A percentile compares a stretch with the other conserved stretches of the same genome.
Conservation (phyloP, 1,140 invertebrate species). For the Notospermus geniculatus region DNA sequence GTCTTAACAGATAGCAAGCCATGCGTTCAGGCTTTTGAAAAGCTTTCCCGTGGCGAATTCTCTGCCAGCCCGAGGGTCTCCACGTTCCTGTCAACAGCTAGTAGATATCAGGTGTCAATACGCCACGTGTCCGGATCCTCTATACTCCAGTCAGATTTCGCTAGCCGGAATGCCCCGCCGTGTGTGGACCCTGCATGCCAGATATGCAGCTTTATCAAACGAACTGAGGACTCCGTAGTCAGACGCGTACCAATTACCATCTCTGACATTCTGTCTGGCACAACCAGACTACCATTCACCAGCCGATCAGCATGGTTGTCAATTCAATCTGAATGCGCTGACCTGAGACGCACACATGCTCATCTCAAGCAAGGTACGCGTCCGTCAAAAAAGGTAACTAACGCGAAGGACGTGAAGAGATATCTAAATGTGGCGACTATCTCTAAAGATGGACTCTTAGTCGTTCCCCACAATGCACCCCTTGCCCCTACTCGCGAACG, state of each 20-base stretch:
- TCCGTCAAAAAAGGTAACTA: slow-evolving; percentile 13
- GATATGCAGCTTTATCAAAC: not conserved
- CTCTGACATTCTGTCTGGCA: not conserved
- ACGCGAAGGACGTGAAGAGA: slow-evolving; percentile 21
- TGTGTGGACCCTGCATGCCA: not conserved
- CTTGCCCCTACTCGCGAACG: slow-evolving; percentile 15
- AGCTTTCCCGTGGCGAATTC: slow-evolving; percentile 6
- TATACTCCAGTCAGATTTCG: slow-evolving; percentile 1
- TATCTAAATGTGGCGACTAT: slow-evolving; percentile 23
- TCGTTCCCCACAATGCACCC: slow-evolving; percentile 16
- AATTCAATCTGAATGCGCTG: not conserved
- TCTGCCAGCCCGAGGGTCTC: slow-evolving; percentile 3
- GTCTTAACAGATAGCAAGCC: slow-evolving; percentile 6
- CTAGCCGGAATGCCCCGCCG: slow-evolving; percentile 1
- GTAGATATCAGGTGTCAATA: not conserved
- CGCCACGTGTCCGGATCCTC: slow-evolving; percentile 3
- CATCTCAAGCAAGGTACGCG: slow-evolving; percentile 1
- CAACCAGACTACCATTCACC: slow-evolving; percentile 8
- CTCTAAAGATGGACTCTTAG: slow-evolving; percentile 27
- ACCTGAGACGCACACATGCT: not conserved
- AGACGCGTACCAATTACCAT: not conserved
- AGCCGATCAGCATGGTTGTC: slow-evolving; percentile 7
- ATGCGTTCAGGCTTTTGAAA: not conserved
- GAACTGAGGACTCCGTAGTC: not conserved
- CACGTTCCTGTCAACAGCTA: slow-evolving; percentile 1